phyloP scores from a whole-genome alignment of 2,113 vertebrate species.

The Pagrus major region DNA sequence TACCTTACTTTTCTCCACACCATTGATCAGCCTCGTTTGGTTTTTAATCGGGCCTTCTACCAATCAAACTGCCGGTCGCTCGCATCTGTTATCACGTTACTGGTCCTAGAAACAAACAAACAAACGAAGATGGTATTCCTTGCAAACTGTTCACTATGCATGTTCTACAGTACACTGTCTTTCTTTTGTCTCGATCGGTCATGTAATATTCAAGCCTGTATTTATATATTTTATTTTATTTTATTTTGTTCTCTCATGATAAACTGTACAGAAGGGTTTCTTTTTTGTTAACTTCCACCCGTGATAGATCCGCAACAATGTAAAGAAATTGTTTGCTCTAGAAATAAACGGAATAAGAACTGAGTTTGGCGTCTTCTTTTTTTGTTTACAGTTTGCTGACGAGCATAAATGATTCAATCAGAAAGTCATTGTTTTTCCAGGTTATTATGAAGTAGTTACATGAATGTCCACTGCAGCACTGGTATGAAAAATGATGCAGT shows the following conservation, averaged over 20 bases:
- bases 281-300: conserved; percentile 91
- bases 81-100: conserved; percentile 65
- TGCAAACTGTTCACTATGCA: conserved; percentile 88
- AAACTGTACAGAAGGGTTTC: conserved; percentile 90
- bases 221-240: conserved; percentile 91
- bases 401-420: too few species aligned
- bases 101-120: conserved; percentile 25
- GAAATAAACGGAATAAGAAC: conserved; percentile 87
- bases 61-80: not conserved
- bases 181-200: conserved; percentile 82
- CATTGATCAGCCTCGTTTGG: conserved; percentile 69
- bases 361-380: conserved; percentile 7
- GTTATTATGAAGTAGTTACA: too few species aligned
- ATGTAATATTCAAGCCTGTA: conserved; percentile 93
- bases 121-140: conserved; percentile 80
- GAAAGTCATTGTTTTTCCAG: too few species aligned
- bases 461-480: too few species aligned
- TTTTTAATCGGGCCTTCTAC: conserved; percentile 72
- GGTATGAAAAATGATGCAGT: too few species aligned
- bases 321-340: conserved; percentile 91
- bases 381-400: too few species aligned
- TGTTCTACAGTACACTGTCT: conserved; percentile 82
- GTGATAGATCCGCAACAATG: conserved; percentile 96
- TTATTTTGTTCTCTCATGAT: conserved; percentile 86
- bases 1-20: conserved; percentile 59